Evolutionary conservation across 2,797 vertebrate species (phyloP).

Genomic region (Leptoclinus maculatus): DNA sequence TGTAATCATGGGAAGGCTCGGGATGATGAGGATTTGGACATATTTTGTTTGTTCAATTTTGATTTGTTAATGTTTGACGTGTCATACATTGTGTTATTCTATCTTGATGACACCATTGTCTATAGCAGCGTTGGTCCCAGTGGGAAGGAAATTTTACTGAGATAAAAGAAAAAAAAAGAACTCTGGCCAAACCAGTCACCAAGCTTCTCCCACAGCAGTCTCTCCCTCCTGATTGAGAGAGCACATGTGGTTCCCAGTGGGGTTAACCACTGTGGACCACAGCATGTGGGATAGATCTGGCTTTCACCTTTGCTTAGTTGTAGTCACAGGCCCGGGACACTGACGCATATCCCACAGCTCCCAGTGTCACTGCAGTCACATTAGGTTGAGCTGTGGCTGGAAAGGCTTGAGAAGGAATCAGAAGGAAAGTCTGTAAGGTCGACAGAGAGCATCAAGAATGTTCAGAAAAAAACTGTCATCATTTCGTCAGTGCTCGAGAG

Average conservation of each 20-base stretch:
- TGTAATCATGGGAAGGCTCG: not conserved
- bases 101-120: slow-evolving; percentile 35
- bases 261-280: slow-evolving; percentile 63
- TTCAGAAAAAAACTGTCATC: slow-evolving; percentile 34
- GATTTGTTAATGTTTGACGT: not conserved
- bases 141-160: slow-evolving; percentile 44
- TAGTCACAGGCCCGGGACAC: slow-evolving; percentile 56
- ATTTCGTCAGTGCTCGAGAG: slow-evolving; percentile 15
- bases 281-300: slow-evolving; percentile 71
- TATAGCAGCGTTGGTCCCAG: slow-evolving; percentile 17
- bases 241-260: slow-evolving; percentile 59
- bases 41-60: not conserved
- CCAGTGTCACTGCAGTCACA: slow-evolving; percentile 72
- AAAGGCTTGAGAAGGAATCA: slow-evolving; percentile 42
- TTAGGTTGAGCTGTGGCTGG: slow-evolving; percentile 51
- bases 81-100: slow-evolving; percentile 11
- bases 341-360: slow-evolving; percentile 61
- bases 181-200: slow-evolving; percentile 50
- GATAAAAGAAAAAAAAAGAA: slow-evolving; percentile 18
- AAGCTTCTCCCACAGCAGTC: slow-evolving; percentile 36
- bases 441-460: slow-evolving; percentile 60
- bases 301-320: slow-evolving; percentile 68
- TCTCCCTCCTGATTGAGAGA: slow-evolving; percentile 56
- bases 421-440: slow-evolving; percentile 48
- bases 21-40: not conserved